Evolutionary conservation across 2,797 vertebrate genomes (phyloP).

Genomic region (Lithobates pipiens): DNA sequence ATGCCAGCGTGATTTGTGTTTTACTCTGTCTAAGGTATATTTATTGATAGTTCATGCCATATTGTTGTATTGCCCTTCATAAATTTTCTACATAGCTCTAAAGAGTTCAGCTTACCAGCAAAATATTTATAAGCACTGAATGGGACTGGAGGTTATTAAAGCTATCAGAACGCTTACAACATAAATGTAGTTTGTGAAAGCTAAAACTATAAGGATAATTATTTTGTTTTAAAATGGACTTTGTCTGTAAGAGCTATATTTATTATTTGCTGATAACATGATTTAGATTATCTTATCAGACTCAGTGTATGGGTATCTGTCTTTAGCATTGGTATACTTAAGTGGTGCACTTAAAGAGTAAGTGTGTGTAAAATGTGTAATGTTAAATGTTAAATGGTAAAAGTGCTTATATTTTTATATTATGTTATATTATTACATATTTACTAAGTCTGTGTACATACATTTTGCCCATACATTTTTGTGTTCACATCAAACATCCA

Average conservation of each 20-base stretch:
- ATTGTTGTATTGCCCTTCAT: background rate
- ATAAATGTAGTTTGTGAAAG: background rate
- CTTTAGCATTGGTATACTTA: too few species aligned
- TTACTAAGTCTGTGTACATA: too few species aligned
- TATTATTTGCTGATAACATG: background rate
- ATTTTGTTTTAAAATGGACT: background rate
- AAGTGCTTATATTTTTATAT: too few species aligned
- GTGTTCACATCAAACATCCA: too few species aligned
- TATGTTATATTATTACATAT: too few species aligned
- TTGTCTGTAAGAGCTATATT: background rate
- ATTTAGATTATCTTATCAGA: background rate
- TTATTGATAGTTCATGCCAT: constrained; percentile 1
- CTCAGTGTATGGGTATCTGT: background rate
- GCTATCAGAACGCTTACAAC: background rate
- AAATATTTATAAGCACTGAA: background rate
- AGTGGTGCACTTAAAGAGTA: too few species aligned
- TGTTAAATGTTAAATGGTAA: too few species aligned
- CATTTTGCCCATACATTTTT: too few species aligned
- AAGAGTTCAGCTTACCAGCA: background rate
- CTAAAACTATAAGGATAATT: background rate
- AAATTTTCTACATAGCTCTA: background rate
- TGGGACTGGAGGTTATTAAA: background rate
- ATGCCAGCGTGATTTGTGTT: background rate
- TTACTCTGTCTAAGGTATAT: background rate
- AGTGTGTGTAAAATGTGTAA: too few species aligned